Evolutionary conservation across 2,797 vertebrate species (phyloP).

Genomic region (Dicrostonyx torquatus): DNA sequence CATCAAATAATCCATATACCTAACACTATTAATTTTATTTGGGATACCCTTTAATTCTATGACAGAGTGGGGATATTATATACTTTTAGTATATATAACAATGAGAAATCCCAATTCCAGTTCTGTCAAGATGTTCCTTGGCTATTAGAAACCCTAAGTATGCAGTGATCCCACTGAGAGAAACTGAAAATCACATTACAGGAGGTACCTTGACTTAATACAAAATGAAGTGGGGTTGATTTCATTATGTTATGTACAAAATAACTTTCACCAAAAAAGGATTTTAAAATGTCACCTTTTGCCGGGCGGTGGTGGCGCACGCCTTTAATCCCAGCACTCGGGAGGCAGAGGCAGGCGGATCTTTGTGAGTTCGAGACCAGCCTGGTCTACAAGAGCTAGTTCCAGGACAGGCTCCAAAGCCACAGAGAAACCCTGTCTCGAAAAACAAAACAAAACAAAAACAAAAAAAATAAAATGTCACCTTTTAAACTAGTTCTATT

Average conservation of each 20-base stretch:
- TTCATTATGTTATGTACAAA: conserved; percentile 7
- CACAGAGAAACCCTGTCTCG: too few species aligned
- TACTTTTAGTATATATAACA: not conserved
- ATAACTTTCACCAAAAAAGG: not conserved
- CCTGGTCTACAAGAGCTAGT: too few species aligned
- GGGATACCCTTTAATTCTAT: not conserved
- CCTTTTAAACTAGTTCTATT: not conserved
- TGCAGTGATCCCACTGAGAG: not conserved
- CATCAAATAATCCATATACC: not conserved
- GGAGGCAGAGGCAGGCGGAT: too few species aligned
- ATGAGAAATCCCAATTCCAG: not conserved
- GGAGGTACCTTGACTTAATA: conserved; percentile 11
- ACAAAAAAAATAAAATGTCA: conserved; percentile 7
- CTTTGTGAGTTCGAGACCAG: too few species aligned
- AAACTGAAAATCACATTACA: not conserved
- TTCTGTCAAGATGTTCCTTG: not conserved
- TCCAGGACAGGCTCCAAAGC: too few species aligned
- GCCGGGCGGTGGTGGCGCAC: too few species aligned
- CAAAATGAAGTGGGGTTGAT: not conserved
- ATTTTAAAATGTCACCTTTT: conserved; percentile 11
- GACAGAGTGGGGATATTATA: not conserved
- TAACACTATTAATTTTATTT: not conserved
- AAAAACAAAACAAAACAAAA: too few species aligned
- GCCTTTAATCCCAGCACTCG: too few species aligned
- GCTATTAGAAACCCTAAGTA: not conserved